These are phyloP conservation scores for Zeuzera pyrina DNA, from an alignment of 2,888 invertebrate species.

Conservation along the genomic window DNA sequence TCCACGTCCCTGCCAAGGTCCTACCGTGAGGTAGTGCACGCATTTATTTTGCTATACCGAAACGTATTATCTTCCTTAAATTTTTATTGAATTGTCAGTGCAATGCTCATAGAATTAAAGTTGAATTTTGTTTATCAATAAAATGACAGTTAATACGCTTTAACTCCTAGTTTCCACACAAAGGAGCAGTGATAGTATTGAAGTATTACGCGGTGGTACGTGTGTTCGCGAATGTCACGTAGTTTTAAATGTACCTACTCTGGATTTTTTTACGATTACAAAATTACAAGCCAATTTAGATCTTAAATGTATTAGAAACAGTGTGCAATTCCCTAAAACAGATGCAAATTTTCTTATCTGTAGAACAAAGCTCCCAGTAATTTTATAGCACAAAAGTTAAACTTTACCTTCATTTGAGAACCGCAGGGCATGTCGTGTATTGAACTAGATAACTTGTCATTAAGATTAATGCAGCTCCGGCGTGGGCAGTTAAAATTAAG, in stretches of 20 bases:
- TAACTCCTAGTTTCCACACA: conserved; percentile 21
- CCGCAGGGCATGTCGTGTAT: conserved; percentile 21
- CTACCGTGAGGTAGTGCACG: conserved; percentile 50
- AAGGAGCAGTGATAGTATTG: conserved; percentile 44
- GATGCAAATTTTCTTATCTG: not conserved
- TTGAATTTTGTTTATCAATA: conserved; percentile 5
- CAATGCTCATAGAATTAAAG: conserved; percentile 9
- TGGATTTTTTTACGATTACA: not conserved
- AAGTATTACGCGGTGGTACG: conserved; percentile 47
- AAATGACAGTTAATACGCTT: conserved; percentile 4
- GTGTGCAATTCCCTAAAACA: not conserved
- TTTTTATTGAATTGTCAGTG: conserved; percentile 17
- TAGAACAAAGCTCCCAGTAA: not conserved
- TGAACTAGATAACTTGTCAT: conserved; percentile 19
- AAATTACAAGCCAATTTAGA: not conserved
- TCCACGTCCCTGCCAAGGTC: conserved; percentile 54
- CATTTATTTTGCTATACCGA: conserved; percentile 31
- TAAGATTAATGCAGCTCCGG: conserved; percentile 18
- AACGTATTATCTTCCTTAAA: conserved; percentile 17
- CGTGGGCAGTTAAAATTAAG: conserved; percentile 7
- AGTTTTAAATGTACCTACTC: conserved; percentile 16
- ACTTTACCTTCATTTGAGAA: conserved; percentile 5
- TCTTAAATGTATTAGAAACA: not conserved
- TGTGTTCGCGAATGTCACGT: conserved; percentile 53
- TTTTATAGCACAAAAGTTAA: not conserved